Percentiles rank a stretch among this genome's conserved stretches.
phyloP scores from a whole-genome alignment of 2,113 vertebrate species.

The Archocentrus centrarchus region DNA sequence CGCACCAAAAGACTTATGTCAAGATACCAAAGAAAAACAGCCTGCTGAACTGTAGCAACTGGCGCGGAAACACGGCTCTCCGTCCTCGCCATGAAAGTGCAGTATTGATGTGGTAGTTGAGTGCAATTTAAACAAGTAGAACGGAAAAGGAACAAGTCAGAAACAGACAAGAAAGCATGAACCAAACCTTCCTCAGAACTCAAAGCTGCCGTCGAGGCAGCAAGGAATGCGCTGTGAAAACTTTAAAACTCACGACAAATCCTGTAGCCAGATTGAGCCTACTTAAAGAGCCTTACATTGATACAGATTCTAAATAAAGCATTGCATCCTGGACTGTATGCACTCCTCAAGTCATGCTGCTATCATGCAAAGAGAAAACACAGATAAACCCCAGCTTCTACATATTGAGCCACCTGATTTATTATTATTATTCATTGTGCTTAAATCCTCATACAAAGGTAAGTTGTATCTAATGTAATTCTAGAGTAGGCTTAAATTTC shows the following conservation, averaged over 20 bases:
- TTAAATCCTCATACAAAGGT: conserved; percentile 1
- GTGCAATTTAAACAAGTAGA: conserved; percentile 36
- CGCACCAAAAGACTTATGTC: conserved; percentile 33
- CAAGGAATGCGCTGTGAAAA: not conserved
- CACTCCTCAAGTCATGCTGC: not conserved
- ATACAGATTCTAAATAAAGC: not conserved
- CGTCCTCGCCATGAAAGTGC: conserved; percentile 26
- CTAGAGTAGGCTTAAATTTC: conserved; percentile 32
- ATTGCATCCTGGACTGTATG: not conserved
- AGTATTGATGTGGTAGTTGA: conserved; percentile 51
- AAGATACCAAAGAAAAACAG: conserved; percentile 39
- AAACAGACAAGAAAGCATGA: conserved; percentile 5
- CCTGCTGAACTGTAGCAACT: conserved; percentile 33
- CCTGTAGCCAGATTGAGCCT: not conserved
- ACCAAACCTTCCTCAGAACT: not conserved
- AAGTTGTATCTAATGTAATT: conserved; percentile 33
- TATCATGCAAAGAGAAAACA: not conserved
- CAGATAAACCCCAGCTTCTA: not conserved
- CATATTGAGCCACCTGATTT: not conserved
- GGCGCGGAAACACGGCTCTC: conserved; percentile 12
- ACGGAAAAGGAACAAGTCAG: conserved; percentile 14
- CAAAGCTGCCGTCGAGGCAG: not conserved
- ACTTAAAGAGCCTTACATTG: not conserved
- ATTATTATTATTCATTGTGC: not conserved
- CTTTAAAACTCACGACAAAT: not conserved